These are phyloP conservation scores for Hozukius guyotensis DNA, from an alignment of 2,797 vertebrate species.

Conservation along the genomic window DNA sequence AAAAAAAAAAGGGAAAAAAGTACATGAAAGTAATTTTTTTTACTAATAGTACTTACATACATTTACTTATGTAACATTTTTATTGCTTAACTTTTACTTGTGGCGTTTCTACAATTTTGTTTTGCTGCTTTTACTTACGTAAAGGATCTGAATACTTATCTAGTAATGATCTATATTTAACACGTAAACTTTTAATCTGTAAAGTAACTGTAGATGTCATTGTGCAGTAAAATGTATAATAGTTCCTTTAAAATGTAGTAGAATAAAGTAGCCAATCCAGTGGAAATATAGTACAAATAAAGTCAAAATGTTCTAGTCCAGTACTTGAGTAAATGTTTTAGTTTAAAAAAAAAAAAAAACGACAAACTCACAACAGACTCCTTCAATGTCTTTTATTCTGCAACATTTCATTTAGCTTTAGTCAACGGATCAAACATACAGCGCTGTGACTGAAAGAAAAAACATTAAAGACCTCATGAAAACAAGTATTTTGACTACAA, in stretches of 20 bases:
- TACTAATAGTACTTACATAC: too few species aligned
- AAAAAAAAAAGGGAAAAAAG: too few species aligned
- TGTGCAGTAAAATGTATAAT: background rate
- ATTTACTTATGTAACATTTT: too few species aligned
- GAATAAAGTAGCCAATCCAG: background rate
- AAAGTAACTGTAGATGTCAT: too few species aligned
- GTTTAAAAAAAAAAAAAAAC: background rate
- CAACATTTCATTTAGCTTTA: background rate
- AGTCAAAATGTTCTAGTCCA: too few species aligned
- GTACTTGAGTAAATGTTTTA: background rate
- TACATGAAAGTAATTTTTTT: too few species aligned
- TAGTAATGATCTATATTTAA: too few species aligned
- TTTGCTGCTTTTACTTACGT: too few species aligned
- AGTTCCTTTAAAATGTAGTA: background rate
- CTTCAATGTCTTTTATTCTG: slow-evolving; percentile 33
- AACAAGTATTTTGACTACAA: background rate
- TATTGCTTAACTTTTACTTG: too few species aligned
- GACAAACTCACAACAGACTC: background rate
- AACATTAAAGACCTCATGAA: background rate
- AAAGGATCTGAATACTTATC: too few species aligned
- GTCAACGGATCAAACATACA: background rate
- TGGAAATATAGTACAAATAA: background rate
- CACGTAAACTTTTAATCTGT: too few species aligned
- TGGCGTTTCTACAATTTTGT: too few species aligned
- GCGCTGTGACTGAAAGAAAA: background rate